These are phyloP conservation scores for Scaptomyza polygonia DNA, from an alignment of 2,888 invertebrate species.

Conservation along the genomic window DNA sequence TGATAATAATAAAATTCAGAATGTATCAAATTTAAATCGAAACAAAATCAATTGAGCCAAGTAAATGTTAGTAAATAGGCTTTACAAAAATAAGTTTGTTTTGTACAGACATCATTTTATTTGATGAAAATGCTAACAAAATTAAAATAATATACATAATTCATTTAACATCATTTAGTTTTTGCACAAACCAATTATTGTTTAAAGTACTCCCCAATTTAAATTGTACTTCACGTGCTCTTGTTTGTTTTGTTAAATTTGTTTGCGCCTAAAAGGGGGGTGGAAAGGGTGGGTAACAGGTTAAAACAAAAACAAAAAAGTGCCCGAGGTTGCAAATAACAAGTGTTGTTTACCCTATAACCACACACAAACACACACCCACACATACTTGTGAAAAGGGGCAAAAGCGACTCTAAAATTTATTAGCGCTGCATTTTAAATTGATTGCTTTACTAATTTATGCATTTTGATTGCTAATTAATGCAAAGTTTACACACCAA, in stretches of 20 bases:
- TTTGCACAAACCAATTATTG: neutral
- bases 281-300: neutral
- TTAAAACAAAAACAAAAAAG: neutral
- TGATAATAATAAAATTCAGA: too few relatives aligned
- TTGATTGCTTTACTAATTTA: slow-evolving; percentile 68
- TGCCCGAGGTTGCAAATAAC: slow-evolving; percentile 15
- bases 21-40: too few relatives aligned
- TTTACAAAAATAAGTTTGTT: too few relatives aligned
- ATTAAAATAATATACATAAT: neutral
- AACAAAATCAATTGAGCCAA: too few relatives aligned
- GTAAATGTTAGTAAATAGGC: too few relatives aligned
- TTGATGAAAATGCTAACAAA: neutral
- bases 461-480: slow-evolving; percentile 76
- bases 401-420: slow-evolving; percentile 48
- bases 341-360: slow-evolving; percentile 14
- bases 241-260: slow-evolving; percentile 6
- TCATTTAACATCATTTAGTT: neutral
- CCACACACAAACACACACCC: slow-evolving; percentile 3
- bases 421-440: slow-evolving; percentile 65
- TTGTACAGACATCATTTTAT: too few relatives aligned
- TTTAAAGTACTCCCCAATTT: neutral
- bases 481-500: slow-evolving; percentile 58
- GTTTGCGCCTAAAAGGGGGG: neutral
- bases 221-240: neutral
- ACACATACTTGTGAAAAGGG: slow-evolving; percentile 12